Evolutionary conservation across 2,797 vertebrate genomes (phyloP).

Genomic region (Peromyscus melanophrys): DNA sequence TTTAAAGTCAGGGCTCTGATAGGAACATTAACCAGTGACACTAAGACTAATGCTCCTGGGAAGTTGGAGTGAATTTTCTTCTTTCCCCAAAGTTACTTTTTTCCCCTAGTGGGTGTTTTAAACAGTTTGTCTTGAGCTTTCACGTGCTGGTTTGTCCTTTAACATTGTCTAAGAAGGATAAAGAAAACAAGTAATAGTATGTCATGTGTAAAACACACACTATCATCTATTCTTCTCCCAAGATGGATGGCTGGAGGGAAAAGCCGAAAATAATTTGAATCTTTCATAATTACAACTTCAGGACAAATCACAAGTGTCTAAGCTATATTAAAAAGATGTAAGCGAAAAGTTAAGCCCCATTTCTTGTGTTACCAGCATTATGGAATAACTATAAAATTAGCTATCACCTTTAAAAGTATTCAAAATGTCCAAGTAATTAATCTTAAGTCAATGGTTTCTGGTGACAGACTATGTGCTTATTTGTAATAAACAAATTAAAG

Average conservation of each 20-base stretch:
- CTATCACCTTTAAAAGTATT: constrained; percentile 87
- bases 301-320: constrained; percentile 57
- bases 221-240: neutral
- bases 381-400: constrained; percentile 87
- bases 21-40: neutral
- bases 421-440: constrained; percentile 87
- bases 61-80: neutral
- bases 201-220: neutral
- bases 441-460: constrained; percentile 85
- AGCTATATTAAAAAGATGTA: constrained; percentile 66
- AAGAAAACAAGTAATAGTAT: constrained; percentile 17
- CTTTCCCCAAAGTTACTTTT: neutral
- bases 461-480: constrained; percentile 83
- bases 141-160: neutral
- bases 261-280: constrained; percentile 39
- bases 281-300: constrained; percentile 34
- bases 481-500: constrained; percentile 86
- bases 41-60: neutral
- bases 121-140: neutral
- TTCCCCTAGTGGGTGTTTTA: neutral
- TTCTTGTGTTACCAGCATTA: constrained; percentile 79
- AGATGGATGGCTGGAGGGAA: neutral
- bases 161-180: constrained; percentile 23
- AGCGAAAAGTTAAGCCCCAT: constrained; percentile 71
- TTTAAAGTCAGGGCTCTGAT: neutral